Base-by-base conservation (phyloP, 2,888 invertebrate genomes). In the Limnephilus rhombicus region DNA sequence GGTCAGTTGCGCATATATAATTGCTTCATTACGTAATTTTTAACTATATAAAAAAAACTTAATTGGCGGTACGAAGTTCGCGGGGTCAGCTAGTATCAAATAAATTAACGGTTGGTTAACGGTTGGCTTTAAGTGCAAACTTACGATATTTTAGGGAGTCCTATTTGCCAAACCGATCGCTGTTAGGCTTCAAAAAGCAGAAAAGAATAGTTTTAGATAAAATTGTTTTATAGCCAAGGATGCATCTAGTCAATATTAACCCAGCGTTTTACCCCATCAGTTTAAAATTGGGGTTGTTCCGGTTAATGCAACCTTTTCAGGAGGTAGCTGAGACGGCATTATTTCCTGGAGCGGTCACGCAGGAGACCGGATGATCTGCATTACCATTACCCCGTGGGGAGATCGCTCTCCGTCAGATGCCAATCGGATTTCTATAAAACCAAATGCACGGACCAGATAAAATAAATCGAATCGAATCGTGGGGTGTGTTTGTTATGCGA, bases 311-410 rank as follows among this genome's bases (percentile, higher is more conserved):
- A 86, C 86, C 86, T 86, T 86, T 85, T 85, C 49, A 18, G 13
- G n/a, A 68, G 45, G 86, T 29, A 86, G 86, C 53, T 86, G 86
- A 49, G n/a, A 45, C 45, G 86, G 68, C 24, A 68, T 68, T 68
- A 68, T 68, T 68, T 68, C 68, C n/a, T 45, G 45, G 29, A 86
- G 45, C 53, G 86, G 86, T 29, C 86, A 37, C 29, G 18, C n/a
- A 45, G 86, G 86, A 86, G 86, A 86, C 31, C 11, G 86, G 45
- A 86, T 45, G 45, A 86, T 86, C 86, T 86, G 86, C 86, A 86
- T 86, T 45, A 86, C 86, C 86, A 86, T 86, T 45, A 86, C 86
- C 53, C 86, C n/a, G 9, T 29, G 13, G 86, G 45, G 29, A 86
- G 45, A 37, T 85, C 29, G 86, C 45, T 45, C 45, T 49, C 86